phyloP scores from a whole-genome alignment of 2,888 invertebrate species.

The Caenorhabditis doughertyi region DNA sequence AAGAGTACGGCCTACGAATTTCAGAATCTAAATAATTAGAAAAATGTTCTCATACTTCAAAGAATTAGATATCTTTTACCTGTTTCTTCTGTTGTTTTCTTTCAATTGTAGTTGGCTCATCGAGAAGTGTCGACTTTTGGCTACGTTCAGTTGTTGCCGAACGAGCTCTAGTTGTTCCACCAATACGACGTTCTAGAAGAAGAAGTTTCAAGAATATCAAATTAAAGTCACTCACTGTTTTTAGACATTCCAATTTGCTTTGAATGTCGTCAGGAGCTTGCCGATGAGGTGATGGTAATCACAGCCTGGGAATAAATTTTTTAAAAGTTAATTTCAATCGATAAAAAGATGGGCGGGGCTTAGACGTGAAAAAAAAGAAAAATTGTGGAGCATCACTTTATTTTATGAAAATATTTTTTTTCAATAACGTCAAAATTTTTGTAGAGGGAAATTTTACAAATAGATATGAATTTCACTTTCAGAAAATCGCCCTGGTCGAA shows the following conservation, averaged over 20 bases:
- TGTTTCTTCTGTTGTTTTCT: constrained; percentile 26
- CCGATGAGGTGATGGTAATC: neutral
- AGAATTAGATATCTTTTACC: no score
- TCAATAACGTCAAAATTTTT: no score
- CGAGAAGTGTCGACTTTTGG: constrained; percentile 20
- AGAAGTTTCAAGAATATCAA: neutral
- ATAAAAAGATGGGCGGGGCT: no score
- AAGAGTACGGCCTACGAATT: constrained; percentile 59
- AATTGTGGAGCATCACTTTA: no score
- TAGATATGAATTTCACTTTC: no score
- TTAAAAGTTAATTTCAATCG: no score
- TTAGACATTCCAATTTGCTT: constrained; percentile 18
- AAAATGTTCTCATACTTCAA: no score
- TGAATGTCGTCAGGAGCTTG: neutral
- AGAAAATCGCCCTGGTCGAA: neutral
- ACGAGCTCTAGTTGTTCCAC: neutral
- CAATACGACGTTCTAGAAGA: constrained; percentile 20
- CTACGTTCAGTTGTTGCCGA: constrained; percentile 1
- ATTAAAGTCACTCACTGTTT: neutral
- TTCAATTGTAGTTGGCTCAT: constrained; percentile 18
- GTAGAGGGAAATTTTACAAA: no score
- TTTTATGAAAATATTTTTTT: no score
- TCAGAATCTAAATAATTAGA: no score
- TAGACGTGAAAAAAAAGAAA: no score
- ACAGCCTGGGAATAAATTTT: neutral